A percentile compares a stretch with the other conserved stretches of the same genome.
Conservation (phyloP, 1,140 invertebrate species). For the Bombus polaris region DNA sequence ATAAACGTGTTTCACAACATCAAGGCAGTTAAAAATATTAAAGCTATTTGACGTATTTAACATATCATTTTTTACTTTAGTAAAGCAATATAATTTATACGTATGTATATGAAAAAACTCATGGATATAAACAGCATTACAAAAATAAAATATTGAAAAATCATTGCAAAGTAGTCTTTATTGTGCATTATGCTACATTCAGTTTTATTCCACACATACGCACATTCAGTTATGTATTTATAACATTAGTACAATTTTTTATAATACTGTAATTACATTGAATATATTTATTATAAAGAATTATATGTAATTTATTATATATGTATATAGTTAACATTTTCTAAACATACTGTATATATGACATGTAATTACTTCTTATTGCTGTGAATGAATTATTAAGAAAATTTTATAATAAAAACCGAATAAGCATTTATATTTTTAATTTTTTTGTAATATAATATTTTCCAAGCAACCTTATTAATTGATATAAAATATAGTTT, state of each 20-base stretch:
- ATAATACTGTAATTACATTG: not conserved
- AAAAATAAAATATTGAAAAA: not conserved
- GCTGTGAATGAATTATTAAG: constrained; percentile 18
- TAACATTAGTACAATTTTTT: not conserved
- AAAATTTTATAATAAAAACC: constrained; percentile 19
- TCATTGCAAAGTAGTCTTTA: not conserved
- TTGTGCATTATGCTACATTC: not conserved
- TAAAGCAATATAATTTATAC: not conserved
- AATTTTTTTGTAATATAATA: not conserved
- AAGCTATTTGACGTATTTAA: too few relatives aligned
- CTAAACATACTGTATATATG: not conserved
- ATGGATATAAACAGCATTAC: not conserved
- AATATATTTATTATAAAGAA: not conserved
- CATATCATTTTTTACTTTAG: too few relatives aligned
- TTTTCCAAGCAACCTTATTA: not conserved
- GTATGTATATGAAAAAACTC: not conserved
- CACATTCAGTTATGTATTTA: not conserved
- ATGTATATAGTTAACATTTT: constrained; percentile 17
- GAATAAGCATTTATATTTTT: not conserved
- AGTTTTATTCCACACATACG: too few relatives aligned
- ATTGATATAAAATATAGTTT: not conserved
- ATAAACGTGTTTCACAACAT: too few relatives aligned
- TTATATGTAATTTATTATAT: constrained; percentile 23
- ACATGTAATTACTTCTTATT: not conserved
- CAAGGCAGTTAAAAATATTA: not conserved